Conservation (phyloP, 2,888 invertebrate genomes). For the Hipparchia sbordonii region DNA sequence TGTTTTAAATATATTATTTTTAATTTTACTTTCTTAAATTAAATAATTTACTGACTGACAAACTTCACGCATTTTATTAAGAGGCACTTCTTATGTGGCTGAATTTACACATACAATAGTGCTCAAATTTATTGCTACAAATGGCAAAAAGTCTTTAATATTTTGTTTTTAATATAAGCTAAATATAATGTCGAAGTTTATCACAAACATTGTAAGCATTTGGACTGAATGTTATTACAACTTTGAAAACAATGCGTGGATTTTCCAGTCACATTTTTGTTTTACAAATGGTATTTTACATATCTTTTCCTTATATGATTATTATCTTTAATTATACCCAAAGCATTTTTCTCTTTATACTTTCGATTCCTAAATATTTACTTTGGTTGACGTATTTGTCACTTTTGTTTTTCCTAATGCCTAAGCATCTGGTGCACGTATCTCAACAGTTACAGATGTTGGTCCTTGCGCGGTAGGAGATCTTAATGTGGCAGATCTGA, state of each 20-base stretch:
- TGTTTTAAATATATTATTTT: conserved; percentile 50
- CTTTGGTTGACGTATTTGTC: conserved; percentile 27
- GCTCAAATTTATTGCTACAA: conserved; percentile 63
- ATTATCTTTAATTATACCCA: conserved; percentile 15
- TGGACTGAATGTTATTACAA: conserved; percentile 63
- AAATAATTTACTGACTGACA: conserved; percentile 31
- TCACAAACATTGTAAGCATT: conserved; percentile 76
- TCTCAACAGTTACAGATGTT: conserved; percentile 88
- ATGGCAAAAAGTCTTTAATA: conserved; percentile 50
- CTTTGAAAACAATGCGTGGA: conserved; percentile 21
- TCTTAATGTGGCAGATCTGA: conserved; percentile 84
- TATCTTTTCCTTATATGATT: conserved; percentile 19
- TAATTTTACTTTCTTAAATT: conserved; percentile 31
- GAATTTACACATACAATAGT: conserved; percentile 56
- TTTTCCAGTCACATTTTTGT: conserved; percentile 12
- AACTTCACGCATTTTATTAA: conserved; percentile 58
- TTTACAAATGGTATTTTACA: conserved; percentile 14
- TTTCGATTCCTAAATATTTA: conserved; percentile 1
- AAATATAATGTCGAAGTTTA: conserved; percentile 70
- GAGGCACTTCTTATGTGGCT: conserved; percentile 77
- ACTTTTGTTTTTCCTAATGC: conserved; percentile 3
- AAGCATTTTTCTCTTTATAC: conserved; percentile 6
- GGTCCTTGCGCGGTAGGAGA: conserved; percentile 73
- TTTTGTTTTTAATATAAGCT: conserved; percentile 55
- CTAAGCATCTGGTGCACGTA: conserved; percentile 82